Conservation (phyloP, 64 coral and sea anemone genomes). For the Dendronephthya gigantea region DNA sequence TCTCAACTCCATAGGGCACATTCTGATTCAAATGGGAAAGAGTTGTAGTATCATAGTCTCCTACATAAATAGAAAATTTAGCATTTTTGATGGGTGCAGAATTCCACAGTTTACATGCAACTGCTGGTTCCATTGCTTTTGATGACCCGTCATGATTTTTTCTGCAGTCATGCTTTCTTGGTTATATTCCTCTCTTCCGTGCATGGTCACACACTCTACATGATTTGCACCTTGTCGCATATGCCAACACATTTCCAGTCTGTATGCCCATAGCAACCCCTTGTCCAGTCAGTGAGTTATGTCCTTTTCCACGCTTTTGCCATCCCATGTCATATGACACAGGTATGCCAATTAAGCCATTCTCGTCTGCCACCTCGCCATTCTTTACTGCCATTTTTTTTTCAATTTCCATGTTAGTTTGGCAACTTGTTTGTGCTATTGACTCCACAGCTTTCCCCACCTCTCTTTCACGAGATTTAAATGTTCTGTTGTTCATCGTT, state of each 20-base stretch:
- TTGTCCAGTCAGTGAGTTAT: slow-evolving; percentile 45
- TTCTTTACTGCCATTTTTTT: not conserved
- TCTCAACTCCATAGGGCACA: slow-evolving; percentile 22
- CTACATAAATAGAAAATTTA: slow-evolving; percentile 49
- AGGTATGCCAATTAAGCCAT: slow-evolving; percentile 1
- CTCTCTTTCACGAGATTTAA: slow-evolving; percentile 43
- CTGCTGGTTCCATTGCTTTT: slow-evolving; percentile 53
- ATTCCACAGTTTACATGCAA: slow-evolving; percentile 33
- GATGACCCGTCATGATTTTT: slow-evolving; percentile 57
- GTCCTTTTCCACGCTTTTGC: slow-evolving; percentile 41
- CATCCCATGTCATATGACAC: slow-evolving; percentile 49
- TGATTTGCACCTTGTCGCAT: slow-evolving; percentile 36
- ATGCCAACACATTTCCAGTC: slow-evolving; percentile 48
- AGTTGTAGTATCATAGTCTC: slow-evolving; percentile 71
- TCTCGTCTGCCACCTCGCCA: not conserved
- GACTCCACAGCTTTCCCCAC: slow-evolving; percentile 40
- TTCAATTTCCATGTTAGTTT: not conserved
- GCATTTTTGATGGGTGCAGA: slow-evolving; percentile 28
- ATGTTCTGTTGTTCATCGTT: slow-evolving; percentile 27
- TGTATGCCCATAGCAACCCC: slow-evolving; percentile 43
- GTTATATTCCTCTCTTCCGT: slow-evolving; percentile 17
- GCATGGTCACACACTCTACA: slow-evolving; percentile 36
- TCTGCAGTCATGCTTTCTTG: slow-evolving; percentile 56
- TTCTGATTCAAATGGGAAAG: slow-evolving; percentile 26
- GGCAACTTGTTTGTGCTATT: slow-evolving; percentile 42